A percentile compares a stretch with the other conserved stretches of the same genome.
Conservation (phyloP, 2,797 vertebrate genomes). For the Halcyon smyrnensis region DNA sequence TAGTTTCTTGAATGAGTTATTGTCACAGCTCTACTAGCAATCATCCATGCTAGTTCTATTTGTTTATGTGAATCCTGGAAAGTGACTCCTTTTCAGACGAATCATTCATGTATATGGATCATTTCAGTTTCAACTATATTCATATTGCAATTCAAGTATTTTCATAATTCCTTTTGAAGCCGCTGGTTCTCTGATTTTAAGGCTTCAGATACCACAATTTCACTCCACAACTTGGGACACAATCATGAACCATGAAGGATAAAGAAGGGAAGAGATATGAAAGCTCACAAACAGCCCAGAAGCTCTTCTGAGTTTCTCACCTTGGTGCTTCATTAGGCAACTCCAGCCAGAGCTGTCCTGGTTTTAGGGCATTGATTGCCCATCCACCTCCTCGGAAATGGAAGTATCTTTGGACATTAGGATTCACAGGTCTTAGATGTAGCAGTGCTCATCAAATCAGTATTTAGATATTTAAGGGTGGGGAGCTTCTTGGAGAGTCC, state of each 20-base stretch:
- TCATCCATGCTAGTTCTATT: neutral
- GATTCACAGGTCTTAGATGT: neutral
- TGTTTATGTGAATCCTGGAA: neutral
- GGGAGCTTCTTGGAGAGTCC: neutral
- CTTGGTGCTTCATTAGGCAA: neutral
- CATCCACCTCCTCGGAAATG: neutral
- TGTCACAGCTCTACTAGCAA: neutral
- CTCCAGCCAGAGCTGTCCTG: neutral
- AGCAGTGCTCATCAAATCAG: neutral
- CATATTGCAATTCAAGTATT: neutral
- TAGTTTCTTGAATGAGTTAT: neutral
- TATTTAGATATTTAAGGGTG: neutral
- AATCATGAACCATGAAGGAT: neutral
- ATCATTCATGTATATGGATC: neutral
- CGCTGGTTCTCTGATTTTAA: neutral
- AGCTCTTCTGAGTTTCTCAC: neutral
- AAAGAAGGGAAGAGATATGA: neutral
- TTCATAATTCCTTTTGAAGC: neutral
- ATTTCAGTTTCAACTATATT: neutral
- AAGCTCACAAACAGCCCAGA: neutral
- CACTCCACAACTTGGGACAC: neutral
- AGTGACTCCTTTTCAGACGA: neutral
- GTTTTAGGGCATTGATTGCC: neutral
- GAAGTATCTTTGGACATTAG: neutral
- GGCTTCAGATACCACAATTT: neutral